phyloP scores from a whole-genome alignment of 2,797 vertebrate species.

The Muraenolepis orangiensis region DNA sequence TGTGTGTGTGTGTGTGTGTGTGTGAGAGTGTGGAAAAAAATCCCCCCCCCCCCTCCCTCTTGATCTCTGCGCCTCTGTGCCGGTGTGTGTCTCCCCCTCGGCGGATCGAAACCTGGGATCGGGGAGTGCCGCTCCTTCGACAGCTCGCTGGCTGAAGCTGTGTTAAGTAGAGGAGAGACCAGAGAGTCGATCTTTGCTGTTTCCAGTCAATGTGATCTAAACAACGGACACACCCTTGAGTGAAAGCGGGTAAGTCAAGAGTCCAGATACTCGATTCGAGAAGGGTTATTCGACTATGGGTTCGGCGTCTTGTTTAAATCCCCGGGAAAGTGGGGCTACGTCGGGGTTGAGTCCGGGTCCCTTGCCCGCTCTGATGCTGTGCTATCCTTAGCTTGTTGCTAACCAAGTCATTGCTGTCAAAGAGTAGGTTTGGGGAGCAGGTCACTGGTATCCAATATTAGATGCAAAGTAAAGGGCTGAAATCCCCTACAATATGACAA shows the following conservation, averaged over 20 bases:
- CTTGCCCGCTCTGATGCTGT: constrained; percentile 45
- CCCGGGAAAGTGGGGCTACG: constrained; percentile 48
- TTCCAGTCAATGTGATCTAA: constrained; percentile 78
- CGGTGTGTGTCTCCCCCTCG: constrained; percentile 50
- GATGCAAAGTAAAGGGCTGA: constrained; percentile 15
- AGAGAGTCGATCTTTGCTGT: constrained; percentile 59
- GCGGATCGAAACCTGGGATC: constrained; percentile 77
- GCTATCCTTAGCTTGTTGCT: constrained; percentile 50
- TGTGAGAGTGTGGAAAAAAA: too few species aligned
- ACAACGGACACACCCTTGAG: constrained; percentile 70
- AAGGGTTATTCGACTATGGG: background rate
- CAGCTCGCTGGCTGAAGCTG: constrained; percentile 68
- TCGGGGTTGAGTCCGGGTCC: constrained; percentile 55
- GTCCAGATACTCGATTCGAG: background rate
- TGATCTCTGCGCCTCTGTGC: too few species aligned
- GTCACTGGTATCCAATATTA: constrained; percentile 10
- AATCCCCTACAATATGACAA: background rate
- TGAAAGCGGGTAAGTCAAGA: constrained; percentile 75
- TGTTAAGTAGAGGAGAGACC: constrained; percentile 64
- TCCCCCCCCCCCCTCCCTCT: too few species aligned
- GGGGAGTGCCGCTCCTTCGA: constrained; percentile 80
- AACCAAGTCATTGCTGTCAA: constrained; percentile 38
- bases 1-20: too few species aligned
- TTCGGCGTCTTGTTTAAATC: constrained; percentile 24
- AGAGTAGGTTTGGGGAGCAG: constrained; percentile 33